Evolutionary conservation across 2,113 vertebrate genomes (phyloP).

Genomic region (Monarcha castaneiventris): DNA sequence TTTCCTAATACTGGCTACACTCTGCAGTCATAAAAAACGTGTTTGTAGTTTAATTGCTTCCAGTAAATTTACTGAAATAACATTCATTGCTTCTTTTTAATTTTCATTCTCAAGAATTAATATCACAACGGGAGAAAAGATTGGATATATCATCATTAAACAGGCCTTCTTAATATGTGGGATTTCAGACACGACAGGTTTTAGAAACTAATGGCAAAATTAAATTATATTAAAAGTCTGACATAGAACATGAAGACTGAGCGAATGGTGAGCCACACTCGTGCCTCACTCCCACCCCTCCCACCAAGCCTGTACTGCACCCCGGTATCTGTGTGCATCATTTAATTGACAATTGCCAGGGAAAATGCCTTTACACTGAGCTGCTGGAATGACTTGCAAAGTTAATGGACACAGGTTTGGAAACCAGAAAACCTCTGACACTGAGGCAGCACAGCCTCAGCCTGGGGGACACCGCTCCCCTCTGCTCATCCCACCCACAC

Average conservation of each 20-base stretch:
- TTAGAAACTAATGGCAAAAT: conserved; percentile 60
- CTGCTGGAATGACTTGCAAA: neutral
- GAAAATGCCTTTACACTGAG: neutral
- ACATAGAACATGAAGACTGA: neutral
- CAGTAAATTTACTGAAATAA: conserved; percentile 26
- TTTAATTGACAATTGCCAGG: neutral
- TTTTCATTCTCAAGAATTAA: conserved; percentile 23
- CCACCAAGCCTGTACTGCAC: neutral
- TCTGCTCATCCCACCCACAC: neutral
- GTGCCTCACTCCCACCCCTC: neutral
- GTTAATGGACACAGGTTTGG: neutral
- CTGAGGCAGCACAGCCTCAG: rapidly evolving
- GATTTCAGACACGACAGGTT: conserved; percentile 33
- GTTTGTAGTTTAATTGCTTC: conserved; percentile 42
- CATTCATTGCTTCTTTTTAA: neutral
- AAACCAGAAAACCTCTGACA: neutral
- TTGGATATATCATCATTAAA: conserved; percentile 13
- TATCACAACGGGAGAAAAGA: neutral
- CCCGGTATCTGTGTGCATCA: neutral
- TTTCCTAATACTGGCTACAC: neutral
- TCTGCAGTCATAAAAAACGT: neutral
- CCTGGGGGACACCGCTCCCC: neutral
- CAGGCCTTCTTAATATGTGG: neutral
- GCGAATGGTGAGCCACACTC: neutral
- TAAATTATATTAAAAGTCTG: conserved; percentile 35